Base-by-base conservation (phyloP, 1,140 invertebrate genomes). In the Leguminivora glycinivorella region DNA sequence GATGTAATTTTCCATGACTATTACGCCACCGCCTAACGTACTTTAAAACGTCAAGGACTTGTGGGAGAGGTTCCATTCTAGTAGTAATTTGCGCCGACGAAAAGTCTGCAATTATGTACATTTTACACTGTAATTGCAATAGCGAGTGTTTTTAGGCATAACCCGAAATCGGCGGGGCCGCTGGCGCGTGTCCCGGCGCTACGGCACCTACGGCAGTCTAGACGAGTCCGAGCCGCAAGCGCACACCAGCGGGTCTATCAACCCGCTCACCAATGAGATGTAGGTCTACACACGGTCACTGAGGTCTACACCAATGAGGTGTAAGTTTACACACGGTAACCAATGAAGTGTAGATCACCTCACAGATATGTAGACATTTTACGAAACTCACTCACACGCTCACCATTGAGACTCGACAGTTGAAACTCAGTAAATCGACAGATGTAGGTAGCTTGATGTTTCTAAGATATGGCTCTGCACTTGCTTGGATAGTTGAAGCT, bases 191-290 rank as follows among this genome's bases (percentile, higher is more conserved):
- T 76, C 77, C 71, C 79, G 82, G 74, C 79, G 82, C 74, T 79
- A 83, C 72, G 77, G 77, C 77, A 83, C 88, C 88, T 90, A 90
- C 88, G 88, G 88, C 87, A 90, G 88, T 90, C 81, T 90, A 88
- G 82, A 83, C 77, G 69, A 75, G 12, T 78, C 83, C 56, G 85
- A 83, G 79, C 83, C 85, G 74, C 83, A 72, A 56, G 78, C 84
- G 74, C 80, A 82, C 25, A 25, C 74, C 72, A 87, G 85, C 82
- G 87, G 81, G 72, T 72, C 80, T 25, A 68, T 80, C 74, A 82
- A 84, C 75, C 79, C 43, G 74, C 75, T 90, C 83, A 88, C 88
- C 52, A 83, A 90, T 24, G 88, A 90, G 70, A 85, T 88, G 84
- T 90, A 66, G 31, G 12, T 56, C 76, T 26, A 10, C 9, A 68